Percentiles rank a stretch among this genome's conserved stretches.
These are phyloP conservation scores for Nineta flava DNA, from an alignment of 2,888 invertebrate species.

Conservation along the genomic window DNA sequence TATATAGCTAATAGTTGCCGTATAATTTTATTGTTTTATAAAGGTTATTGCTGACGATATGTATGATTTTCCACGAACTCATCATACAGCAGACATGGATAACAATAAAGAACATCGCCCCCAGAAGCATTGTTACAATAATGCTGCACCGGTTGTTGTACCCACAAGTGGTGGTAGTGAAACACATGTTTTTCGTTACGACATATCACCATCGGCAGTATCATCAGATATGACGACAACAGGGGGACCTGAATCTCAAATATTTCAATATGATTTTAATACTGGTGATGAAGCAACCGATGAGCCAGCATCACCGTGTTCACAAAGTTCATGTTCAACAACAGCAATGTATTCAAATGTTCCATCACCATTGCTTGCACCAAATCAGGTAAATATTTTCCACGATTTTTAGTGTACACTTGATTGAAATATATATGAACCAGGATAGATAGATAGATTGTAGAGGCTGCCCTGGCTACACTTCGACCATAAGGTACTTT, in stretches of 20 bases:
- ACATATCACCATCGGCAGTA: conserved; percentile 26
- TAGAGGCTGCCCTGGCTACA: too few species aligned
- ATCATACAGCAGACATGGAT: conserved; percentile 20
- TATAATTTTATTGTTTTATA: too few species aligned
- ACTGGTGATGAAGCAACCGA: conserved; percentile 13
- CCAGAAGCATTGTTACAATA: conserved; percentile 39
- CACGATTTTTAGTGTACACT: conserved; percentile 1
- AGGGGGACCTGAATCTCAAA: conserved; percentile 7
- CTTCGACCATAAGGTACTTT: too few species aligned
- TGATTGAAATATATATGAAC: too few species aligned
- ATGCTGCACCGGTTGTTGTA: conserved; percentile 36
- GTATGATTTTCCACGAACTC: conserved; percentile 57
- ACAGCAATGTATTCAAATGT: conserved; percentile 40
- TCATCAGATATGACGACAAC: neutral
- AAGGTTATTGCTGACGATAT: conserved; percentile 32
- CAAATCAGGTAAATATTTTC: conserved; percentile 13
- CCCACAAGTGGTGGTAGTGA: conserved; percentile 21
- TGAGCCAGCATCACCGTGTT: conserved; percentile 31
- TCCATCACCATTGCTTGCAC: conserved; percentile 31
- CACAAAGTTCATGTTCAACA: conserved; percentile 30
- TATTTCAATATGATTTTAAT: neutral
- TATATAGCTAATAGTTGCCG: too few species aligned
- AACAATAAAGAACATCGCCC: conserved; percentile 19
- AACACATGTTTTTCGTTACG: conserved; percentile 40
- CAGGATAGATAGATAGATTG: too few species aligned